Base-by-base conservation (phyloP, 2,113 vertebrate genomes). In the Tachycineta bicolor region DNA sequence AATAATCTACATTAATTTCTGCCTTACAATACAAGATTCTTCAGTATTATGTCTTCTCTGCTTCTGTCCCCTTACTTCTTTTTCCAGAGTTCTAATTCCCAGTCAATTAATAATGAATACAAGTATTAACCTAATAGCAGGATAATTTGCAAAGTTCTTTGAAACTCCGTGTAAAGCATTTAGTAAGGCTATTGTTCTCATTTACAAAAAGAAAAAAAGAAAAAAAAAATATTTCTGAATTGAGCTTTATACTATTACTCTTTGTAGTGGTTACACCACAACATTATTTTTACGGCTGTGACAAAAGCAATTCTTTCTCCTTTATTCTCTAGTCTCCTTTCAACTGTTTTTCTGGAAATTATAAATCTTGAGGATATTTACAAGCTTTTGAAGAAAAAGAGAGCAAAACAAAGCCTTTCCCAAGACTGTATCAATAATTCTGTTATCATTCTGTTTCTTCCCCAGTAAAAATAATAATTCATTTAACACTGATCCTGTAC, bases 81-180 rank as follows among this genome's bases (percentile, higher is more conserved):
- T 76, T 93, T 50, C 60, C 33, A 91, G 34, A 4, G 6, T 60
- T 91, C 49, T 85, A 64, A 80, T 79, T 91, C 33, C 56, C 41
- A 92, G 24, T 4, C 23, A 94, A 83, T 88, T 94, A 83, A 75
- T 81, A 52, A n/a, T 84, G 52, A 91, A 94, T 89, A 75, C 28
- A 84, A 87, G 44, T 94, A 79, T 96, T 94, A 92, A 73, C 11
- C 28, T 79, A 91, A 92, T 75, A 75, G 34, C 33, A 83, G 15
- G 26, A 46, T 84, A 64, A 91, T 75, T 81, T 79, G 6, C 64
- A 53, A 90, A 91, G 58, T 69, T 53, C 60, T 95, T 91, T 94
- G 65, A 91, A 94, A 97, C 56, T 70, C 37, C 62, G 13, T 68
- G 15, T 63, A 87, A 87, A 84, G 26, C 18, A 75, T 71, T 84